Percentiles rank a stretch among this genome's conserved stretches.
These are phyloP conservation scores for Engystomops pustulosus DNA, from an alignment of 2,113 vertebrate genomes.

Conservation along the genomic window DNA sequence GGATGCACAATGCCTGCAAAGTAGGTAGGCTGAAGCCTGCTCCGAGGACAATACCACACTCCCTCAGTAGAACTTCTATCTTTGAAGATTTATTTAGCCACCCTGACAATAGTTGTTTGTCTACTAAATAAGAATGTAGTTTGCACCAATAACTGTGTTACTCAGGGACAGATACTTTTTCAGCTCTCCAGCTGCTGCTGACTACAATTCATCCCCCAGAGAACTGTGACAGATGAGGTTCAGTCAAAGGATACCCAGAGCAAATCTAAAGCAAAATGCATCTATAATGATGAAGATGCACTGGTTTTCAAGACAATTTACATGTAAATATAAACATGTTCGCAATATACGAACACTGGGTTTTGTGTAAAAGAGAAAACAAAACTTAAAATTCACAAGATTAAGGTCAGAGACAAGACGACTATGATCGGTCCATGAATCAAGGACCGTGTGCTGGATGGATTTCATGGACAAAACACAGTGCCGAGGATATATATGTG, in stretches of 20 bases:
- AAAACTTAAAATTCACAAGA: no score
- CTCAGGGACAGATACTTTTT: neutral
- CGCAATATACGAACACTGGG: no score
- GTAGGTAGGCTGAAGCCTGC: slow-evolving; percentile 13
- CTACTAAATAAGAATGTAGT: slow-evolving; percentile 11
- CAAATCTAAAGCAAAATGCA: neutral
- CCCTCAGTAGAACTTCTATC: neutral
- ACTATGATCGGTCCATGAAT: no score
- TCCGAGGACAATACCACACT: neutral
- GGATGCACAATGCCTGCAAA: slow-evolving; percentile 26
- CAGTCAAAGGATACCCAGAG: neutral
- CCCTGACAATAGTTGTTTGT: neutral
- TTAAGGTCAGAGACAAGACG: no score
- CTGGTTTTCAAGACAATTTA: neutral
- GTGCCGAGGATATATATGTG: no score
- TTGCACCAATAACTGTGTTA: neutral
- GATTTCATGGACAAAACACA: no score
- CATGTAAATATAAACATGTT: neutral
- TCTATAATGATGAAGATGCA: neutral
- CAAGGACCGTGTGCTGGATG: no score
- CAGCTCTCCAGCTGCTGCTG: neutral
- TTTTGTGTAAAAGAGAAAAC: no score
- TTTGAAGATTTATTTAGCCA: neutral
- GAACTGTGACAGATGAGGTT: slow-evolving; percentile 9
- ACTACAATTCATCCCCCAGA: neutral